Percentiles rank a stretch among this genome's conserved stretches.
These are phyloP conservation scores for Egretta garzetta DNA, from an alignment of 2,113 vertebrate genomes.

Conservation along the genomic window DNA sequence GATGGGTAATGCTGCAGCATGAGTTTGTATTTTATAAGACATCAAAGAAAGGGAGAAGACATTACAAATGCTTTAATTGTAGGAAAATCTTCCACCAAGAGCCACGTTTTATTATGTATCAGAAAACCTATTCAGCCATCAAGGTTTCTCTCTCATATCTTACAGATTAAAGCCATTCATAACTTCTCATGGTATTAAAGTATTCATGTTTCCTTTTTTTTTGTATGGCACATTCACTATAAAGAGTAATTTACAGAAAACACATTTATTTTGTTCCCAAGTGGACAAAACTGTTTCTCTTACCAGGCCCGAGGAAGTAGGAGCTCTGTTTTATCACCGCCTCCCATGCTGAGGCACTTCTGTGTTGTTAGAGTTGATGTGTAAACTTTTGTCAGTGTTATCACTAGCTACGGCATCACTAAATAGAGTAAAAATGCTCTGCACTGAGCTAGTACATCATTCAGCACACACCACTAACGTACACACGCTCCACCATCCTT, in stretches of 20 bases:
- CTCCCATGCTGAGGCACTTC: background rate
- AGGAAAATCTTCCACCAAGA: background rate
- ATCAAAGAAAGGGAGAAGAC: background rate
- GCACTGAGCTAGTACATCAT: background rate
- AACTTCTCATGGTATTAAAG: background rate
- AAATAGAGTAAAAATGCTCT: background rate
- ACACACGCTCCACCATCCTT: background rate
- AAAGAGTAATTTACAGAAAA: background rate
- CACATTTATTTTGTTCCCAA: background rate
- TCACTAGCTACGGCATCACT: background rate
- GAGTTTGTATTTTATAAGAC: background rate
- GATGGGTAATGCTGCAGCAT: background rate
- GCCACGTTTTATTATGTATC: background rate
- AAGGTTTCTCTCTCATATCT: background rate
- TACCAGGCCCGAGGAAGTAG: background rate
- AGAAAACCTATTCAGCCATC: background rate
- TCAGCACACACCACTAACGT: accelerated
- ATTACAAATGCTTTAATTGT: background rate
- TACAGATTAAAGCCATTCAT: background rate
- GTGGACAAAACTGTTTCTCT: background rate
- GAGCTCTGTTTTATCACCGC: background rate
- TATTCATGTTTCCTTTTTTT: background rate
- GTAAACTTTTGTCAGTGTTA: background rate
- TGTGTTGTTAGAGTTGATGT: background rate
- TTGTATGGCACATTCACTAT: background rate